These are phyloP conservation scores for Caenorhabditis sinica DNA, from an alignment of 2,888 invertebrate genomes.

Conservation along the genomic window DNA sequence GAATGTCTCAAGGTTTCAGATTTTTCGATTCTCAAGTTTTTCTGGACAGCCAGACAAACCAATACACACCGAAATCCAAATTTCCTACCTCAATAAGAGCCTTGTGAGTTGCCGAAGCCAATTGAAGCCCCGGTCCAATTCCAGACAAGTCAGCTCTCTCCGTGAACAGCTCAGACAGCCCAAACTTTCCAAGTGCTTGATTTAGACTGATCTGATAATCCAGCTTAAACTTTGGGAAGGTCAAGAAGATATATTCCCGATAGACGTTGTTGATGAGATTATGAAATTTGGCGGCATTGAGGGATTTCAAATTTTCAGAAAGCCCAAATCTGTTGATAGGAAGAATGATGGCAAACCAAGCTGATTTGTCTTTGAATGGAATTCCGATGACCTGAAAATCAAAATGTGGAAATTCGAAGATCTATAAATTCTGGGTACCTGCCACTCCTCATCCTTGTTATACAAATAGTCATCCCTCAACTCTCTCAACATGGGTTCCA, in stretches of 20 bases:
- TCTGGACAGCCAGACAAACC: too few relatives aligned
- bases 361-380: slow-evolving; percentile 59
- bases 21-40: neutral
- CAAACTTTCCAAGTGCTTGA: slow-evolving; percentile 45
- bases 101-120: slow-evolving; percentile 77
- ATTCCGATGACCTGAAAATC: slow-evolving; percentile 54
- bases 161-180: slow-evolving; percentile 57
- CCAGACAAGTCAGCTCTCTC: slow-evolving; percentile 62
- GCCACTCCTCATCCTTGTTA: slow-evolving; percentile 50
- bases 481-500: slow-evolving; percentile 37
- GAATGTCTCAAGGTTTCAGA: neutral
- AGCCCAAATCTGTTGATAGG: slow-evolving; percentile 33
- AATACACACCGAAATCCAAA: neutral
- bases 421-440: slow-evolving; percentile 9
- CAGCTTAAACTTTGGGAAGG: slow-evolving; percentile 68
- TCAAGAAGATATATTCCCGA: slow-evolving; percentile 29
- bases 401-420: neutral
- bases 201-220: slow-evolving; percentile 61
- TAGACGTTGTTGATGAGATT: slow-evolving; percentile 44
- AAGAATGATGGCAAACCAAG: slow-evolving; percentile 53
- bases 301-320: slow-evolving; percentile 16
- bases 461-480: slow-evolving; percentile 29
- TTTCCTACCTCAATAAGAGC: slow-evolving; percentile 77
- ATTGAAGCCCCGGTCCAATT: slow-evolving; percentile 65
- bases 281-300: slow-evolving; percentile 48